phyloP scores from a whole-genome alignment of 30 jellyfish, hydroid and myxozoan species.

The Aurelia aurita complex sp. Pacific region DNA sequence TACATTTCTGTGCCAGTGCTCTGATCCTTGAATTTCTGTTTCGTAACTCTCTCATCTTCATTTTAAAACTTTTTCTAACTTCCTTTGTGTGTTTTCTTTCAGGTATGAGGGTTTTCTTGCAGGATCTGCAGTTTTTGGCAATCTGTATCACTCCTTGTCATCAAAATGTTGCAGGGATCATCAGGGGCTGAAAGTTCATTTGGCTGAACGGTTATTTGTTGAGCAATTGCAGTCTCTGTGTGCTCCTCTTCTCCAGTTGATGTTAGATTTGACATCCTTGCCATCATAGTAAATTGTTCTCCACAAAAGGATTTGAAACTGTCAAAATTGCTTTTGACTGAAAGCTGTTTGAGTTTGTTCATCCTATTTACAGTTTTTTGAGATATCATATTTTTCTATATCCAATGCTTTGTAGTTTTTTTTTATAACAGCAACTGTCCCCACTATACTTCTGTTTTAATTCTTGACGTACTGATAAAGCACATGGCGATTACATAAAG shows the following conservation, averaged over 20 bases:
- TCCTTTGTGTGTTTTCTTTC: no score
- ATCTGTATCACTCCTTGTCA: no score
- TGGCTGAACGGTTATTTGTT: no score
- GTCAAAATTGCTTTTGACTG: neutral
- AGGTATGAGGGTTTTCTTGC: no score
- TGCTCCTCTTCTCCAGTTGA: no score
- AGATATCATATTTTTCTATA: constrained; percentile 9
- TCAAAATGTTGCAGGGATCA: no score
- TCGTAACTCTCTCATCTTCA: neutral
- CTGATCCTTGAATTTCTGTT: constrained; percentile 7
- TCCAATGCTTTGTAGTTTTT: neutral
- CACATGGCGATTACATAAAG: constrained; percentile 1
- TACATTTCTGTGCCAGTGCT: constrained; percentile 4
- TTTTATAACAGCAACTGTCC: constrained; percentile 7
- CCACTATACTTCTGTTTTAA: constrained; percentile 9
- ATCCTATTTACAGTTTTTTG: neutral
- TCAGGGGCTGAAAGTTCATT: no score
- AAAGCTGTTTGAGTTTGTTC: constrained; percentile 8
- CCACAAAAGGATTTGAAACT: constrained; percentile 6
- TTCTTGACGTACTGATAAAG: neutral
- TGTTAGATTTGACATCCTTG: neutral
- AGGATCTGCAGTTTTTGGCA: no score
- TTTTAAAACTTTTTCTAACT: no score
- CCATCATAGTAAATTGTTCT: constrained; percentile 1
- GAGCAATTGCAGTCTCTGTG: no score